A percentile compares a stretch with the other conserved stretches of the same genome.
Conservation (phyloP, 2,888 invertebrate species). For the Eristalinus aeneus region DNA sequence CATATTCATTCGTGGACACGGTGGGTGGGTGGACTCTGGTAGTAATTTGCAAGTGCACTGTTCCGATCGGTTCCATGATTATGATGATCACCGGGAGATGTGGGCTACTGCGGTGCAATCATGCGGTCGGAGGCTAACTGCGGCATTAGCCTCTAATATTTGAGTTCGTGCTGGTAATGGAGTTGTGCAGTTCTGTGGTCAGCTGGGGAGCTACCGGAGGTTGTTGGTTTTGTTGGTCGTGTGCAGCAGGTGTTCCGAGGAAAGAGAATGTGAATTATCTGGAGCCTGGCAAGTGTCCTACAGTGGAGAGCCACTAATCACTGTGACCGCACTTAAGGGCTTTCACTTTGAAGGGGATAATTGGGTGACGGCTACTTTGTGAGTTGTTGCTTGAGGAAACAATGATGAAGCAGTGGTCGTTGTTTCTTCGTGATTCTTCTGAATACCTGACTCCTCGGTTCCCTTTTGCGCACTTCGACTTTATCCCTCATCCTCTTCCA, state of each 20-base stretch:
- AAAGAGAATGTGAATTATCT: not conserved
- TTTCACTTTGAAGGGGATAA: not conserved
- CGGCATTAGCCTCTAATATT: conserved; percentile 37
- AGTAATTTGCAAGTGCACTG: conserved; percentile 55
- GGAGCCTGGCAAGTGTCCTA: not conserved
- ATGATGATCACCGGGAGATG: conserved; percentile 46
- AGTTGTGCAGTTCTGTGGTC: conserved; percentile 11
- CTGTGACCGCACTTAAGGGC: not conserved
- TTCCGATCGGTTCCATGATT: conserved; percentile 44
- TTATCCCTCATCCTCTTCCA: too few relatives aligned
- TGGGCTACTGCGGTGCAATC: conserved; percentile 11
- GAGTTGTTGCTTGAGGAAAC: not conserved
- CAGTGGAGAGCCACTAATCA: not conserved
- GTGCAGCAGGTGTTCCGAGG: not conserved
- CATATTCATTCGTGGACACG: conserved; percentile 48
- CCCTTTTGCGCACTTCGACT: too few relatives aligned
- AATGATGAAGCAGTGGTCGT: too few relatives aligned
- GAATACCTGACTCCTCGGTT: too few relatives aligned
- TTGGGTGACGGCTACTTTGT: not conserved
- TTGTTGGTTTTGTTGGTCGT: not conserved
- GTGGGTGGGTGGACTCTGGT: conserved; percentile 40
- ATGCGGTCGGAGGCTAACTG: conserved; percentile 18
- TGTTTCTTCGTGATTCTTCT: too few relatives aligned
- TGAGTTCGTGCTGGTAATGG: conserved; percentile 43
- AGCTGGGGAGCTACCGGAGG: conserved; percentile 4